Evolutionary conservation across 2,797 vertebrate species (phyloP), one percentile per base, ranked within the genome.

Genomic region (Perodicticus potto): DNA sequence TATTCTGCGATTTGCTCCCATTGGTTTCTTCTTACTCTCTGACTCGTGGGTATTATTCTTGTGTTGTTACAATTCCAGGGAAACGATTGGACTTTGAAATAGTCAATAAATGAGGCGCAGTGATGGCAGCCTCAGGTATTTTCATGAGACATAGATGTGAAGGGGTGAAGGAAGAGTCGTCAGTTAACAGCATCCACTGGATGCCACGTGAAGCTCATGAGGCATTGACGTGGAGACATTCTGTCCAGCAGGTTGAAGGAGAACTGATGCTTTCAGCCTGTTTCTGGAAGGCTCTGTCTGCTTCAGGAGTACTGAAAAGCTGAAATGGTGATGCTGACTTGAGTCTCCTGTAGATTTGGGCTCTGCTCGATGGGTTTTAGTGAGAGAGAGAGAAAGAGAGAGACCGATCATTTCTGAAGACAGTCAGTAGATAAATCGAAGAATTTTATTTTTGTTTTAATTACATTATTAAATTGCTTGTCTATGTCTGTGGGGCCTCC

Each of bases 11-110:
- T 77, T 61, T 72, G 45, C 19, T 82, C n/a, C 27, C 1, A 6
- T 40, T 40, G 1, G 2, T 63, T 13, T 27, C 22, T 73, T 69
- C 27, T 84, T 11, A 37, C 1, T 91, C 23, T 80, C 37, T 34
- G 69, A 80, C 92, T 90, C 0, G 2, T 92, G 29, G 29, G 6
- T 86, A 65, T 87, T 25, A 32, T 91, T 93, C 72, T 63, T 76
- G 10, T 49, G 40, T 91, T 69, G 45, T 89, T 91, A 96, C 92
- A 95, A 92, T 89, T 91, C 86, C 91, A 78, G 57, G 69, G 80
- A 88, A 73, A 45, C 0, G 23, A 49, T 0, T 85, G 57, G 76
- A 95, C 92, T 95, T 94, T 93, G 91, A 89, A 67, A 78, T n/a
- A 87, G 40, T 70, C 81, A 90, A 55, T 81, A 57, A 61, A 53